Conservation (phyloP, 2,113 vertebrate genomes). For the Dromaius novaehollandiae region DNA sequence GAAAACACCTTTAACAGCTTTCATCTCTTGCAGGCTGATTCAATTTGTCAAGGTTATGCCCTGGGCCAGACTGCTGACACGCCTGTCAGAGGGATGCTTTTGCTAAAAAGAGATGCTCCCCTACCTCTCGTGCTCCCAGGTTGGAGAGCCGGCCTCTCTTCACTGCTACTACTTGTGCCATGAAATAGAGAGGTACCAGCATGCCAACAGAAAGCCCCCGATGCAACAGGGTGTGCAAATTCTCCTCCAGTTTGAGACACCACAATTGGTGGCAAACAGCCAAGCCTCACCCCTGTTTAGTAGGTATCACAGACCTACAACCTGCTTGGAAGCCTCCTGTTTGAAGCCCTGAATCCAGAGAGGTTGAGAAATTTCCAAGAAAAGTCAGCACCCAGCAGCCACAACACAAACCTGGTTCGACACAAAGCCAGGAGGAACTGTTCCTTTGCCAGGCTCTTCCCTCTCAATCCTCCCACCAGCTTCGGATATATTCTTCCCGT, state of each 20-base stretch:
- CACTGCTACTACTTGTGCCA: not conserved
- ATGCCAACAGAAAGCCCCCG: not conserved
- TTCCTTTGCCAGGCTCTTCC: not conserved
- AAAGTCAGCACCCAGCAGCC: not conserved
- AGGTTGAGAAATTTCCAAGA: not conserved
- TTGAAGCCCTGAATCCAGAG: not conserved
- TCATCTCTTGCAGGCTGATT: not conserved
- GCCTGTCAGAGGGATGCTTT: not conserved
- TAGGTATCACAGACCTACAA: not conserved
- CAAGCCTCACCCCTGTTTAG: not conserved
- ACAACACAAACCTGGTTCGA: not conserved
- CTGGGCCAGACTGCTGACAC: not conserved
- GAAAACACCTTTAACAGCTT: not conserved
- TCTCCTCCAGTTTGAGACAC: not conserved
- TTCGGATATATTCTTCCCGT: not conserved
- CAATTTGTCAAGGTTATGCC: not conserved
- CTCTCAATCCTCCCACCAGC: not conserved
- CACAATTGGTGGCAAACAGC: not conserved
- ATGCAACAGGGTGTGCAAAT: fast-evolving
- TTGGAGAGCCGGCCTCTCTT: not conserved
- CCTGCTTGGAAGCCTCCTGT: not conserved
- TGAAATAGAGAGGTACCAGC: not conserved
- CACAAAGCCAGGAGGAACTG: not conserved
- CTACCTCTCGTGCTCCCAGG: not conserved
- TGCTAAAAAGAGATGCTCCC: not conserved